Base-by-base conservation (phyloP, 1,140 invertebrate species). In the Mya arenaria region DNA sequence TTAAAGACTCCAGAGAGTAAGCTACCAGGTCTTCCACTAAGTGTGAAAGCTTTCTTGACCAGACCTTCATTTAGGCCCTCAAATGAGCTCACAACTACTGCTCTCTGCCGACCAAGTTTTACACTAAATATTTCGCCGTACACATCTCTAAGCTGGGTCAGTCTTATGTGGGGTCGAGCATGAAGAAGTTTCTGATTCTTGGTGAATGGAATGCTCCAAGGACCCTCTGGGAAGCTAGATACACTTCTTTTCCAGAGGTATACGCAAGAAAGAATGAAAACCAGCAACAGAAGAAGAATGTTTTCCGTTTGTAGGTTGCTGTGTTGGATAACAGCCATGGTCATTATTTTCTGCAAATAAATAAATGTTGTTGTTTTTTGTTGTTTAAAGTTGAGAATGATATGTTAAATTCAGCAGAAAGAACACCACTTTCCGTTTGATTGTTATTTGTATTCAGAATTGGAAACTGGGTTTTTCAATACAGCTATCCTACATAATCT, bases 91-190 rank as follows among this genome's bases (percentile, higher is more conserved):
- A 89, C 82, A 39, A 90, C 85, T 5, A 91, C 82, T 23, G 86
- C 66, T n/a, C 77, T 77, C 25, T 87, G 65, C 30, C 83, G 85
- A 0, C 89, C 89, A 52, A 86, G 37, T 58, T 80, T 75, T 10
- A 90, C 56, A 58, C 84, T 85, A 69, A 84, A 91, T 8, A 90
- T 82, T 77, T 88, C 83, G 13, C 90, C 90, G 85, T 90, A 90
- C n/a, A 84, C 77, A 8, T 87, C 84, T 60, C 82, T 86, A 32
- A 90, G 52, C 55, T 86, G 80, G 56, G 85, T 85, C 36, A 91
- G 72, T 13, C 80, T 68, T n/a, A 88, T 84, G 58, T 90, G 85
- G 5, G 86, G 79, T 48, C 77, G 84, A 0, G 72, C 66, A 44
- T 77, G 55, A 32, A 89, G 81, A 28, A 86, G 60, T 37, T 85